A percentile compares a stretch with the other conserved stretches of the same genome.
Conservation (phyloP, 30 jellyfish, hydroid and myxozoan genomes). For the Rhopilema esculentum region DNA sequence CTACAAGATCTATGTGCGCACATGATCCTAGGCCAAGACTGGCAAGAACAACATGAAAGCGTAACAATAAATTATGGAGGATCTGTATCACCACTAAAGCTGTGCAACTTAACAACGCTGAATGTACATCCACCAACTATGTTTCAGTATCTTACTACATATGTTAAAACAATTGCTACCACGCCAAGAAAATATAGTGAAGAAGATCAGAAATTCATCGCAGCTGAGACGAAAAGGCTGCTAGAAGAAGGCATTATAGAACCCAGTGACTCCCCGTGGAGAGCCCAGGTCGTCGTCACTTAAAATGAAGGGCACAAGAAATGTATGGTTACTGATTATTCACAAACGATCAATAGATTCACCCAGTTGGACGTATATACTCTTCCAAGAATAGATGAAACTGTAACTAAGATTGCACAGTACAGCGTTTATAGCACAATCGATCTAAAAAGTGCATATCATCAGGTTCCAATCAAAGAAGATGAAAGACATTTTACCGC, state of each 20-base stretch:
- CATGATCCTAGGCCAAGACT: slow-evolving; percentile 68
- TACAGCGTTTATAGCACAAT: slow-evolving; percentile 40
- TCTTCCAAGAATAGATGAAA: slow-evolving; percentile 62
- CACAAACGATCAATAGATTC: slow-evolving; percentile 67
- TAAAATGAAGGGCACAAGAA: slow-evolving; percentile 19
- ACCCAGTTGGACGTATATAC: slow-evolving; percentile 81
- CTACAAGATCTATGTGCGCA: slow-evolving; percentile 60
- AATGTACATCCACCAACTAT: slow-evolving; percentile 45
- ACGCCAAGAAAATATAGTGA: slow-evolving; percentile 34
- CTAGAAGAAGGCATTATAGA: slow-evolving; percentile 48
- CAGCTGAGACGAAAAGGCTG: slow-evolving; percentile 57
- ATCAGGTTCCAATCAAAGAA: slow-evolving; percentile 49
- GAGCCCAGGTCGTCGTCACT: no score
- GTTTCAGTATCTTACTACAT: slow-evolving; percentile 27
- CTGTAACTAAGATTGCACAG: slow-evolving; percentile 31
- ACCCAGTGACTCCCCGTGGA: slow-evolving; percentile 78
- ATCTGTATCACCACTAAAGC: background rate
- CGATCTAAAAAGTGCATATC: slow-evolving; percentile 66
- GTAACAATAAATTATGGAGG: slow-evolving; percentile 53
- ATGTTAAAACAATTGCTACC: slow-evolving; percentile 53
- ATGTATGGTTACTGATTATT: slow-evolving; percentile 66
- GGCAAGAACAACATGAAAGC: slow-evolving; percentile 46
- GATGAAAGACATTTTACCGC: slow-evolving; percentile 40
- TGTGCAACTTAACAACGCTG: slow-evolving; percentile 33
- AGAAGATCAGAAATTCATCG: slow-evolving; percentile 53